Conservation (phyloP, 53 echinoderm and acorn worm species). For the Hippasteria phrygiana region DNA sequence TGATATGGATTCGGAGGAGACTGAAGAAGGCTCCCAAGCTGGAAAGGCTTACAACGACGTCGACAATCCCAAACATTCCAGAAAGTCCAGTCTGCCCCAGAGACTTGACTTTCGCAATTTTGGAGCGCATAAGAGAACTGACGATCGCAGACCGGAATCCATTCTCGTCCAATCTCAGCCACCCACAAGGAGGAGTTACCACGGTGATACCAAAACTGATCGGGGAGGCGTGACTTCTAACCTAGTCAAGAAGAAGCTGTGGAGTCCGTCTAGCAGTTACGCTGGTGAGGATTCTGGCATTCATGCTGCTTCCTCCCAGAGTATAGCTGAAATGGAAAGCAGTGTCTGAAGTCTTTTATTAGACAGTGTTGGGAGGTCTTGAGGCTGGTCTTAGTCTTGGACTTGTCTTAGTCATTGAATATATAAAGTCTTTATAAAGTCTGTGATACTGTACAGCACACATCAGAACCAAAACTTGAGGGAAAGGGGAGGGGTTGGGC, state of each 20-base stretch:
- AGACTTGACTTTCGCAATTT: not conserved
- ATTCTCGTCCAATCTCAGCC: not conserved
- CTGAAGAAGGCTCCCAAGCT: not conserved
- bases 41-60: not conserved
- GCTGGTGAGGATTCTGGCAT: slow-evolving; percentile 48
- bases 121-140: not conserved
- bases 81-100: slow-evolving; percentile 13
- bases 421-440: not conserved
- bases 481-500: no score
- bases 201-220: not conserved
- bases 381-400: not conserved
- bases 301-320: slow-evolving; percentile 34
- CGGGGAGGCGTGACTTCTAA: not conserved
- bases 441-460: no score
- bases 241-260: slow-evolving; percentile 1
- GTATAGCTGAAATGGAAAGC: slow-evolving; percentile 49
- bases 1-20: slow-evolving; percentile 17
- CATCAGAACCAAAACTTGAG: no score
- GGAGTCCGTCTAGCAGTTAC: slow-evolving; percentile 35
- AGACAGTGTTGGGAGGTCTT: not conserved
- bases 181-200: not conserved
- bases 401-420: not conserved
- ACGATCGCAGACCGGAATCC: slow-evolving; percentile 6
- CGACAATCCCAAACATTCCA: not conserved
- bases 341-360: slow-evolving; percentile 14